Percentiles rank a stretch among this genome's conserved stretches.
These are phyloP conservation scores for Tetramorium alpestre DNA, from an alignment of 1,140 invertebrate species.

Conservation along the genomic window DNA sequence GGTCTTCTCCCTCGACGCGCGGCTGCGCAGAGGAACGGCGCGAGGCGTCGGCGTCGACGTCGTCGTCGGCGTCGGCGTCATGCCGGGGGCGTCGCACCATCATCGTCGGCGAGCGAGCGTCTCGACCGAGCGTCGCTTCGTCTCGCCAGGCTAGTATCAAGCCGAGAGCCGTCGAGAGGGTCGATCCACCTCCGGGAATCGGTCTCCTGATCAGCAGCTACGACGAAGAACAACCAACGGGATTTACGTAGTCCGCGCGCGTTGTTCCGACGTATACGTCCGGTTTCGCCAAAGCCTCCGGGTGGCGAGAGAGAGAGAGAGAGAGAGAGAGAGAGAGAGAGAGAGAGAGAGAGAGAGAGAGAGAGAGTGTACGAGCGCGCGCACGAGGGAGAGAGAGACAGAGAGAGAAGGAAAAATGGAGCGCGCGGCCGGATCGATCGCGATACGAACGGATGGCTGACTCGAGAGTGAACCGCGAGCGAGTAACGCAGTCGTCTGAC, in stretches of 20 bases:
- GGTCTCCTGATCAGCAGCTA: conserved; percentile 27
- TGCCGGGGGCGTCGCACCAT: conserved; percentile 76
- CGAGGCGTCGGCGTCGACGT: conserved; percentile 71
- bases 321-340: conserved; percentile 21
- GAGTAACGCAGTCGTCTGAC: conserved; percentile 19
- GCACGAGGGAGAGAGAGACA: conserved; percentile 24
- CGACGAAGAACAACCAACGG: not conserved
- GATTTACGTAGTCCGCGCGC: conserved; percentile 18
- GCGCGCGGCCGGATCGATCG: conserved; percentile 82
- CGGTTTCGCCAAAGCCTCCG: not conserved
- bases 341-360: conserved; percentile 35
- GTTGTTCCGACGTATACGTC: not conserved
- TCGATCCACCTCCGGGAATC: conserved; percentile 67
- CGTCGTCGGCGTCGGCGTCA: conserved; percentile 72
- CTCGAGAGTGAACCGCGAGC: conserved; percentile 62
- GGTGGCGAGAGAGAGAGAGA: conserved; percentile 22
- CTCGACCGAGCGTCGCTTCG: conserved; percentile 68
- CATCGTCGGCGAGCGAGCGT: conserved; percentile 73
- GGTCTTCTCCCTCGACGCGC: conserved; percentile 30
- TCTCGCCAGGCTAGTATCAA: conserved; percentile 78
- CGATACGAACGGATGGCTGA: conserved; percentile 79
- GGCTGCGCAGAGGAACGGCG: conserved; percentile 67
- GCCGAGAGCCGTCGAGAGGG: conserved; percentile 75
- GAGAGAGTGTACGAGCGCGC: conserved; percentile 8
- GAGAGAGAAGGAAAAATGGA: conserved; percentile 77